These are phyloP conservation scores for Porites evermanni DNA, from an alignment of 92 coral and sea anemone species.

Conservation along the genomic window DNA sequence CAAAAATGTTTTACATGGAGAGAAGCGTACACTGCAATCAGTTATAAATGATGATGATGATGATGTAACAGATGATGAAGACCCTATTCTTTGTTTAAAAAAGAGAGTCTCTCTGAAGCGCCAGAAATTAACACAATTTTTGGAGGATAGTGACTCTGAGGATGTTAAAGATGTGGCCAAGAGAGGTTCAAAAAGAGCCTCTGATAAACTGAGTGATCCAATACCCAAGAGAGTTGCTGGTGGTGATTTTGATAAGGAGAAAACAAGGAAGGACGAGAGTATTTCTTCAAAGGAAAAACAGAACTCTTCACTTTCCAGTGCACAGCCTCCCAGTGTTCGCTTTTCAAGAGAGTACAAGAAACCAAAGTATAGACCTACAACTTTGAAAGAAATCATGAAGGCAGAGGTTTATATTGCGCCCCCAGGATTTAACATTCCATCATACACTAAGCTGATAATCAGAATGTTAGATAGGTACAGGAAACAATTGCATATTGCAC, in stretches of 20 bases:
- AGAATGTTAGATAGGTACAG: slow-evolving; percentile 48
- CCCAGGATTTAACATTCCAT: slow-evolving; percentile 22
- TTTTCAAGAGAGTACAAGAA: slow-evolving; percentile 33
- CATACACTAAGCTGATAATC: slow-evolving; percentile 23
- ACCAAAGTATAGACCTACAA: slow-evolving; percentile 20
- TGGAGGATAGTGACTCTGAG: slow-evolving; percentile 11
- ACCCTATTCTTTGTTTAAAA: neutral
- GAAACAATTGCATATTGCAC: slow-evolving; percentile 14
- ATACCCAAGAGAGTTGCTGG: slow-evolving; percentile 30
- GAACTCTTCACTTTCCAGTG: neutral
- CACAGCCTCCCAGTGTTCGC: slow-evolving; percentile 28
- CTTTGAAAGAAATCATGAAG: slow-evolving; percentile 33
- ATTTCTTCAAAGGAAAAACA: neutral
- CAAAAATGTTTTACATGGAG: neutral
- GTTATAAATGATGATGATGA: neutral
- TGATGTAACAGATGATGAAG: slow-evolving; percentile 39
- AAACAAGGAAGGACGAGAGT: neutral
- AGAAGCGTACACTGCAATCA: slow-evolving; percentile 23
- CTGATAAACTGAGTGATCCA: slow-evolving; percentile 7
- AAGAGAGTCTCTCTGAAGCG: slow-evolving; percentile 20
- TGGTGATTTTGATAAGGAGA: neutral
- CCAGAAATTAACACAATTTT: neutral
- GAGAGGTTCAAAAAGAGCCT: slow-evolving; percentile 8
- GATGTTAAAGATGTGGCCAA: neutral
- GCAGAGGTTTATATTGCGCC: slow-evolving; percentile 46